Conservation (phyloP, 2,888 invertebrate species). For the Ennomos fuscantarius region DNA sequence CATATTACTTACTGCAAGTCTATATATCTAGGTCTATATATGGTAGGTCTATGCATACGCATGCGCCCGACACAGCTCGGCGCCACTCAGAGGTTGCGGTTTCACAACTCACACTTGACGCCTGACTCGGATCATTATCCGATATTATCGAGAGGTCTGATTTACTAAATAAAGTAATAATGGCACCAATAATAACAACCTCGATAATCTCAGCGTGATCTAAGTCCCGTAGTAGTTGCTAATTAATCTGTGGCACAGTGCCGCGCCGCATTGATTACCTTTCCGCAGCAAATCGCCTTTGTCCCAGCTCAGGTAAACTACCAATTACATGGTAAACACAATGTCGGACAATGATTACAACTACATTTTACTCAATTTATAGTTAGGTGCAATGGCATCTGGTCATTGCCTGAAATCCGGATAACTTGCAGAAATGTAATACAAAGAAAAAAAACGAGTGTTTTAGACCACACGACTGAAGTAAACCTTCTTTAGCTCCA, state of each 20-base stretch:
- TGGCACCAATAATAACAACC: constrained; percentile 65
- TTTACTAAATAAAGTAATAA: constrained; percentile 77
- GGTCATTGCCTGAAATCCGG: not conserved
- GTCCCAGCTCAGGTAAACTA: constrained; percentile 49
- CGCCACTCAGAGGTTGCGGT: constrained; percentile 60
- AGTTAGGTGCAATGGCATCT: not conserved
- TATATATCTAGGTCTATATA: not conserved
- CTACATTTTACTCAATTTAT: constrained; percentile 18
- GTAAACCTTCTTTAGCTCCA: no score
- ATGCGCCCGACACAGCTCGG: constrained; percentile 27
- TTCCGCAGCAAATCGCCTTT: constrained; percentile 60
- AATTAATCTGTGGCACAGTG: constrained; percentile 18
- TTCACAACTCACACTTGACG: constrained; percentile 69
- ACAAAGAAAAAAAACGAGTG: no score
- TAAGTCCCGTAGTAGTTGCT: constrained; percentile 16
- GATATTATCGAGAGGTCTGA: constrained; percentile 70
- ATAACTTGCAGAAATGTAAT: not conserved
- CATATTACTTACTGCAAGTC: not conserved
- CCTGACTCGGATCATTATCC: constrained; percentile 70
- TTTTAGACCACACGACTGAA: no score
- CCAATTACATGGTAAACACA: constrained; percentile 38
- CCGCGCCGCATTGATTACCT: constrained; percentile 44
- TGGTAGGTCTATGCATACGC: constrained; percentile 1
- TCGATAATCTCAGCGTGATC: constrained; percentile 48
- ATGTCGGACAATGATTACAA: constrained; percentile 35